A percentile compares a stretch with the other conserved stretches of the same genome.
Conservation (phyloP, 2,113 vertebrate species). For the Onychostoma macrolepis region DNA sequence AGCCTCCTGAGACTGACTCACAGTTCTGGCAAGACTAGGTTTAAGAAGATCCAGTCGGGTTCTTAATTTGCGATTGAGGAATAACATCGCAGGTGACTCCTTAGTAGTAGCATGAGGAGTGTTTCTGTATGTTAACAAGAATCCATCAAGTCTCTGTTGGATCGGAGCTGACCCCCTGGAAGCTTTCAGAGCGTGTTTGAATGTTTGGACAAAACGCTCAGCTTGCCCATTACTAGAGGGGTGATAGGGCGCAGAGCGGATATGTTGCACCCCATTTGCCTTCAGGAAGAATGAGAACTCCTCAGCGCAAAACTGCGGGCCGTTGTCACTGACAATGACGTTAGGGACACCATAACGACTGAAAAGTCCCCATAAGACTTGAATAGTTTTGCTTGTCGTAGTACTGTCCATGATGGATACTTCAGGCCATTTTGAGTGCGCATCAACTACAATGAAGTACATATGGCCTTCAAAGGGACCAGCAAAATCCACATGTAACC, state of each 20-base stretch:
- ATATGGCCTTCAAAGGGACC: not conserved
- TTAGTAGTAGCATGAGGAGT: not conserved
- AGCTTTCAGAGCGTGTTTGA: not conserved
- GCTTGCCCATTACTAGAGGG: too few species aligned
- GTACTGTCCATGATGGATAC: not conserved
- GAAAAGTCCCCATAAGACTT: slow-evolving; percentile 4
- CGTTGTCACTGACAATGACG: not conserved
- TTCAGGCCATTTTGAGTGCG: not conserved
- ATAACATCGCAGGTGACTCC: not conserved
- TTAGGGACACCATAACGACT: not conserved
- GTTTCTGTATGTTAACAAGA: not conserved
- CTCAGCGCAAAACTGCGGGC: not conserved
- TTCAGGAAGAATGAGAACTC: not conserved
- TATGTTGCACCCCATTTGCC: not conserved
- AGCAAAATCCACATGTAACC: not conserved
- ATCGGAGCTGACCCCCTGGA: not conserved
- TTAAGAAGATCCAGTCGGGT: too few species aligned
- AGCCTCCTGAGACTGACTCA: too few species aligned
- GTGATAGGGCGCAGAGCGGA: not conserved
- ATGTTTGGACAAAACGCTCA: not conserved
- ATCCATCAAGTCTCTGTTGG: not conserved
- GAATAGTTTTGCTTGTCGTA: not conserved
- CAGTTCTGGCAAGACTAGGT: too few species aligned
- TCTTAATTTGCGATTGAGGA: not conserved
- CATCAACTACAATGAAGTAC: not conserved